Evolutionary conservation across 1,140 invertebrate genomes (phyloP).

Genomic region (Pseudomyrmex sp.): DNA sequence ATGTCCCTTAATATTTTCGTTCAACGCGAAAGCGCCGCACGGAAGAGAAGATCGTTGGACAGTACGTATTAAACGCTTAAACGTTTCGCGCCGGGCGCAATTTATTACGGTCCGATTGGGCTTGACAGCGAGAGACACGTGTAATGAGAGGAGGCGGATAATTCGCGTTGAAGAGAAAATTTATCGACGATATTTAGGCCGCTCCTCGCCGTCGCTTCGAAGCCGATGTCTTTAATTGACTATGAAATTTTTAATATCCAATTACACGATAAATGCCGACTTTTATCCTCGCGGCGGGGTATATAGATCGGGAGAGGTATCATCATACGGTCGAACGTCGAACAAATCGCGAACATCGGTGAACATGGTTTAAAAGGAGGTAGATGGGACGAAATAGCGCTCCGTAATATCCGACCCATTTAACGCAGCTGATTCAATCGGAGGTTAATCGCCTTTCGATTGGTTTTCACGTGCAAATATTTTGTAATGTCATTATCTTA

Average conservation of each 20-base stretch:
- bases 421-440: conserved; percentile 15
- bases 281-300: conserved; percentile 1
- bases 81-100: conserved; percentile 16
- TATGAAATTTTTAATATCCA: conserved; percentile 50
- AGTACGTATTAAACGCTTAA: conserved; percentile 35
- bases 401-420: conserved; percentile 8
- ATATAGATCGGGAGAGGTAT: not conserved
- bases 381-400: not conserved
- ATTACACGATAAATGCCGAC: conserved; percentile 28
- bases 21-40: no score
- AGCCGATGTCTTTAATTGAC: conserved; percentile 37
- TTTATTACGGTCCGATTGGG: conserved; percentile 37
- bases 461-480: conserved; percentile 29
- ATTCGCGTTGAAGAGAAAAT: conserved; percentile 34
- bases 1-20: conserved; percentile 1
- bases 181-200: conserved; percentile 41
- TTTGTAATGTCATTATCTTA: conserved; percentile 27
- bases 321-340: not conserved
- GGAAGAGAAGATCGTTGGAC: conserved; percentile 19
- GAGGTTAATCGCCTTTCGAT: conserved; percentile 32
- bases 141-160: conserved; percentile 12
- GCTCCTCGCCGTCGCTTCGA: not conserved
- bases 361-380: not conserved
- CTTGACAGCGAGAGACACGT: conserved; percentile 9
- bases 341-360: not conserved